Percentiles rank a stretch among this genome's conserved stretches.
These are phyloP conservation scores for Gambelia wislizenii DNA, from an alignment of 2,797 vertebrate species.

Conservation along the genomic window DNA sequence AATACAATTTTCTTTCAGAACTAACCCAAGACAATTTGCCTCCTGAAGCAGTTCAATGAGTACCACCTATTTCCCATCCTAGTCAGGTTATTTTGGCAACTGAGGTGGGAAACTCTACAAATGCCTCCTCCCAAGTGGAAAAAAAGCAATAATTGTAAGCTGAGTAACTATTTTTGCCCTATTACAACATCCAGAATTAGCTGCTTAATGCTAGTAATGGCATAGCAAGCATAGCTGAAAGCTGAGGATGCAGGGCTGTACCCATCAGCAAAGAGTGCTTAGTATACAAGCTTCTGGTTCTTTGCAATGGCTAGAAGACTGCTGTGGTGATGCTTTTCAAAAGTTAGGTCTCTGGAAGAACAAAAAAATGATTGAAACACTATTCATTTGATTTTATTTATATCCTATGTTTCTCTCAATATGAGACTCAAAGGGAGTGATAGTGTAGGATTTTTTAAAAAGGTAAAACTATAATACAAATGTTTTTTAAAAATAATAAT, in stretches of 20 bases:
- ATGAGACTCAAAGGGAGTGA: too few species aligned
- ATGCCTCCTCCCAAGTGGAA: neutral
- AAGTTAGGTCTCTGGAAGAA: neutral
- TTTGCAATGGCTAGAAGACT: neutral
- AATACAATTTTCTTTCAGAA: too few species aligned
- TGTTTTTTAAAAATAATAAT: too few species aligned
- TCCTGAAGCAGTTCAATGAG: neutral
- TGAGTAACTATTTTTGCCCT: neutral
- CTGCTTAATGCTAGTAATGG: neutral
- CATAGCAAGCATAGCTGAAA: neutral
- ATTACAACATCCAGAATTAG: too few species aligned
- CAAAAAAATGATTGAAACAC: neutral
- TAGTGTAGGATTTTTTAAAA: too few species aligned
- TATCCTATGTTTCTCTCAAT: too few species aligned
- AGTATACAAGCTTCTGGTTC: neutral
- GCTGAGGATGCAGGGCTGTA: neutral
- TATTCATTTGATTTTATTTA: neutral
- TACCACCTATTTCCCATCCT: neutral
- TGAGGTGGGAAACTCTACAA: neutral
- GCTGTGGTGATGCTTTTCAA: neutral
- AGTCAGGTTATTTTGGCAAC: neutral
- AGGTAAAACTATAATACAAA: too few species aligned
- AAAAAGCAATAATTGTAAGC: neutral
- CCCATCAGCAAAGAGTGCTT: neutral
- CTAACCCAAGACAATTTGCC: neutral